Conservation (phyloP, 2,113 vertebrate species). For the Neopipo cinnamomea region DNA sequence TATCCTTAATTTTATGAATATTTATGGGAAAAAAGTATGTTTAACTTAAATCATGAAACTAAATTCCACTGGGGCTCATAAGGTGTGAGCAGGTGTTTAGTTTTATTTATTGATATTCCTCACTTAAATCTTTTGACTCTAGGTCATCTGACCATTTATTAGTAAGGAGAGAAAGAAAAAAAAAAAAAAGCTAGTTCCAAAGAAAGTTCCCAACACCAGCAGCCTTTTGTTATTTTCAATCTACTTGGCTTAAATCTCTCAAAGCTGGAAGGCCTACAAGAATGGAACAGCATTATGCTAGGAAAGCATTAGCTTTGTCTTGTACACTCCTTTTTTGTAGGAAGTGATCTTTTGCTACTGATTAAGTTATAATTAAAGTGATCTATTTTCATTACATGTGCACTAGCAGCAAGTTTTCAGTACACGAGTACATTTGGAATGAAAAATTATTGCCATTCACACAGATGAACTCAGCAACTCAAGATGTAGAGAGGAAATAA, state of each 20-base stretch:
- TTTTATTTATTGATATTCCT: background rate
- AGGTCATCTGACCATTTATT: background rate
- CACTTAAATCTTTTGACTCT: rapidly evolving
- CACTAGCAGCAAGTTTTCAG: background rate
- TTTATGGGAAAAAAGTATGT: background rate
- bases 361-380: background rate
- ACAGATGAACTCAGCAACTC: background rate
- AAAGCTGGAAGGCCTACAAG: background rate
- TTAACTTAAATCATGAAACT: background rate
- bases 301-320: background rate
- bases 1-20: background rate
- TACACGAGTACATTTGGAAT: background rate
- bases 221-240: background rate
- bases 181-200: background rate
- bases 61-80: background rate
- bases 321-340: background rate
- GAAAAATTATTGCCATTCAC: background rate
- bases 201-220: background rate
- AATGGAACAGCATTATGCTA: background rate
- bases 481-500: background rate
- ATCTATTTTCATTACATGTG: background rate
- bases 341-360: background rate
- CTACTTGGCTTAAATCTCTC: background rate
- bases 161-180: background rate
- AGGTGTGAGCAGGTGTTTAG: background rate